Percentiles rank a stretch among this genome's conserved stretches.
These are phyloP conservation scores for Amazonetta brasiliensis DNA, from an alignment of 2,797 vertebrate species.

Conservation along the genomic window DNA sequence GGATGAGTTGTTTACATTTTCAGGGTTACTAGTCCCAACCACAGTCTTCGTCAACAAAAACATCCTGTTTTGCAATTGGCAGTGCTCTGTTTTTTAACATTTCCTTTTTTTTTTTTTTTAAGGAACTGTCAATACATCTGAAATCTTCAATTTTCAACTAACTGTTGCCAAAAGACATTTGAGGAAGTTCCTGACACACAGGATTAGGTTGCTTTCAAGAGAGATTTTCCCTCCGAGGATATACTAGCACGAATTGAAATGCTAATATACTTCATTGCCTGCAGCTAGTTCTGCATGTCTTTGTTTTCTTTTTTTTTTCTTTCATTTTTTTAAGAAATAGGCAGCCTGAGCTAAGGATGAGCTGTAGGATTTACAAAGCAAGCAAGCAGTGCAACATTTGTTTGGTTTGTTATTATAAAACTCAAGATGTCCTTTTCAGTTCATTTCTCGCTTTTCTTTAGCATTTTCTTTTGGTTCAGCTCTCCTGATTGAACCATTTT, in stretches of 20 bases:
- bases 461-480: conserved; percentile 7
- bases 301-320: conserved; percentile 27
- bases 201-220: conserved; percentile 27
- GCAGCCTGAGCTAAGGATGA: conserved; percentile 17
- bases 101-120: background rate
- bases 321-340: conserved; percentile 20
- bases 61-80: conserved; percentile 53
- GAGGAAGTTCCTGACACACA: background rate
- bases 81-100: background rate
- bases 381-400: background rate
- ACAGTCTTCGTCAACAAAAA: conserved; percentile 50
- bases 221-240: background rate
- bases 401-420: conserved; percentile 25
- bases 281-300: conserved; percentile 38
- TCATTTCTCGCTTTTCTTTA: background rate
- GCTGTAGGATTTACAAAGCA: conserved; percentile 7
- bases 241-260: conserved; percentile 40
- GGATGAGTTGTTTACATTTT: conserved; percentile 39
- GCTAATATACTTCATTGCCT: conserved; percentile 37
- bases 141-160: conserved; percentile 13
- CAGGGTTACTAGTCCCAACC: conserved; percentile 51
- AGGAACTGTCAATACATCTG: background rate
- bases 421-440: background rate
- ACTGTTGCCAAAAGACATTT: conserved; percentile 19
- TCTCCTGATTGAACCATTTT: background rate